Evolutionary conservation across 2,888 invertebrate species (phyloP).

Genomic region (Drosophila yooni): DNA sequence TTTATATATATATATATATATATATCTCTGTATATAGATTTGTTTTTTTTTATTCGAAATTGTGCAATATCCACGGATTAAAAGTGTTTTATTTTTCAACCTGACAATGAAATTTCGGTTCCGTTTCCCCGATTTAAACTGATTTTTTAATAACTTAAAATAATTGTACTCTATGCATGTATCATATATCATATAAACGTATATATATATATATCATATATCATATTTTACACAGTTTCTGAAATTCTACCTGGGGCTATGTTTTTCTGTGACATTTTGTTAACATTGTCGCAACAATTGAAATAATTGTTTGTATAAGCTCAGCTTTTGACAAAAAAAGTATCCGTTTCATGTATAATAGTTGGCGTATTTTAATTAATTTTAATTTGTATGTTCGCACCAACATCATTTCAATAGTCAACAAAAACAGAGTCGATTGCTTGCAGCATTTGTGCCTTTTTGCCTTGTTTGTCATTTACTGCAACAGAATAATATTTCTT

Average conservation of each 20-base stretch:
- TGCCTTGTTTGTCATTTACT: conserved; percentile 17
- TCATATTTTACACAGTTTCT: not conserved
- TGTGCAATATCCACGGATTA: not conserved
- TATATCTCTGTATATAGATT: not conserved
- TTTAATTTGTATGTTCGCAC: conserved; percentile 27
- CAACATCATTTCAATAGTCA: conserved; percentile 41
- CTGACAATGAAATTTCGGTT: not conserved
- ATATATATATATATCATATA: not conserved
- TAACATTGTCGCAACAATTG: not conserved
- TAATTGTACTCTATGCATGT: not conserved
- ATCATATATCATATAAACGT: too few relatives aligned
- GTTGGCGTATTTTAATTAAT: conserved; percentile 33
- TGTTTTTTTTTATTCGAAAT: not conserved
- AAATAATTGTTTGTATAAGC: not conserved
- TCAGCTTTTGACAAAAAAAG: conserved; percentile 2
- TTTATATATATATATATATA: too few relatives aligned
- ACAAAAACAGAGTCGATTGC: conserved; percentile 10
- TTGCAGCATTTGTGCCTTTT: conserved; percentile 12
- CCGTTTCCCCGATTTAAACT: not conserved
- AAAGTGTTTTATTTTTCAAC: not conserved
- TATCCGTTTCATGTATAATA: not conserved
- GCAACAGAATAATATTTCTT: conserved; percentile 19
- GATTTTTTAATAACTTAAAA: not conserved
- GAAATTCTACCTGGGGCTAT: not conserved
- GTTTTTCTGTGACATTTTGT: not conserved